Base-by-base conservation (phyloP, 2,113 vertebrate species). In the Glareola pratincola region DNA sequence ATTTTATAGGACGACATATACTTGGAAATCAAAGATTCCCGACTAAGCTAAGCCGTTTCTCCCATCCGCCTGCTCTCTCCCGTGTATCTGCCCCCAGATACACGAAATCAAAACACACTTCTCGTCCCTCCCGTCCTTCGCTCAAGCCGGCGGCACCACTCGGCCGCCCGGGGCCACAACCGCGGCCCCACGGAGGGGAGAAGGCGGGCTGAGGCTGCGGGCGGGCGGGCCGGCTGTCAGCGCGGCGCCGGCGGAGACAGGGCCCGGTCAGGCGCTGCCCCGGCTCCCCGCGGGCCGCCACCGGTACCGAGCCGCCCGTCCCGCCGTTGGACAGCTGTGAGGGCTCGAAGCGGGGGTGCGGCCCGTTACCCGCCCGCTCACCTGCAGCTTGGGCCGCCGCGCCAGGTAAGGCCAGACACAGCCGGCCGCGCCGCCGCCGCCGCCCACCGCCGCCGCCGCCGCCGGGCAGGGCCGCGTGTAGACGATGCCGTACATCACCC, bases 401-500 rank as follows among this genome's bases (percentile, higher is more conserved):
- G 98, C 98, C 89, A 99, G 95, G 97, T 99, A 99, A 3, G 99
- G 99, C 62, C 97, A 98, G 90, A 99, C 98, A 78, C 99, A 99
- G 79, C 96, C 98, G 26, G 96, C 98, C 81, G 90, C 54, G 23
- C 74, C 73, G 30, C 93, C 36, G 16, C 67, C 45, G 17, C 53
- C 53, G 9, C 53, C 51, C 6, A 14, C 75, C 98, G 97, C 10
- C 83, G 97, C 36, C 19, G 20, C 85, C 34, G 54, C 86, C 77
- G 96, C 96, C 23, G 98, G 98, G 89, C 99, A 99, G 36, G 99
- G 99, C 94, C 99, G 99, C 22, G 99, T 99, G 97, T 99, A 99
- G 69, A 99, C 99, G 27, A 99, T 99, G 69, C 99, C 99, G 59
- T 99, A 99, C 99, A 99, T 99, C 74, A 99, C 99, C 99, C 99